These are phyloP conservation scores for Halesus radiatus DNA, from an alignment of 1,140 invertebrate genomes.

Conservation along the genomic window DNA sequence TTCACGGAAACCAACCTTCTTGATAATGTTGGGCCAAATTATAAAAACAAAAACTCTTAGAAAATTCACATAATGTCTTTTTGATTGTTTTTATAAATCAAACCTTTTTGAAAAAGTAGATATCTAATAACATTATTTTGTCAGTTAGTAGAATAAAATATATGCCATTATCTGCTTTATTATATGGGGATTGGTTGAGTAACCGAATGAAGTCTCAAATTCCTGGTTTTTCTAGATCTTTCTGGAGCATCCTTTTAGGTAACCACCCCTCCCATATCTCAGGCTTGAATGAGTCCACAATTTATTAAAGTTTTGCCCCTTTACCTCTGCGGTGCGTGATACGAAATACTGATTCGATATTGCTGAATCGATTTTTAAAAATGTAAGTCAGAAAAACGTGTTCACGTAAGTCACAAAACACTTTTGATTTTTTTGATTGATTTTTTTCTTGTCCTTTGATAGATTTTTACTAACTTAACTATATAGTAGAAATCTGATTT, in stretches of 20 bases:
- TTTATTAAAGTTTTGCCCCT: constrained; percentile 27
- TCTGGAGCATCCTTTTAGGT: not conserved
- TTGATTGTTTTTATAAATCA: not conserved
- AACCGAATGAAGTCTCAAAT: not conserved
- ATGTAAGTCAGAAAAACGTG: not conserved
- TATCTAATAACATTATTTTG: too few species aligned
- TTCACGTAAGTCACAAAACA: not conserved
- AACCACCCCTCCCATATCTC: not conserved
- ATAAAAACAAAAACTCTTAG: too few species aligned
- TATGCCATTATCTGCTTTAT: not conserved
- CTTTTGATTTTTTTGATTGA: not conserved
- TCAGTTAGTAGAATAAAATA: too few species aligned
- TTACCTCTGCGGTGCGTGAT: not conserved
- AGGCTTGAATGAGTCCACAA: not conserved
- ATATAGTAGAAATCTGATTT: not conserved
- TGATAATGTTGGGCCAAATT: too few species aligned
- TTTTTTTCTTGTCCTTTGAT: not conserved
- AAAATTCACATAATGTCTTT: too few species aligned
- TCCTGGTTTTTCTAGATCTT: not conserved
- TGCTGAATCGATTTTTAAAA: not conserved
- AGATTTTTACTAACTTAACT: not conserved
- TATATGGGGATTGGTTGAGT: not conserved
- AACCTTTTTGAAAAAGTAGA: not conserved
- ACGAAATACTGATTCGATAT: constrained; percentile 18
- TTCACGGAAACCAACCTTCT: too few species aligned